Conservation (phyloP, 2,113 vertebrate genomes). For the cattle (Bos taurus) region DNA sequence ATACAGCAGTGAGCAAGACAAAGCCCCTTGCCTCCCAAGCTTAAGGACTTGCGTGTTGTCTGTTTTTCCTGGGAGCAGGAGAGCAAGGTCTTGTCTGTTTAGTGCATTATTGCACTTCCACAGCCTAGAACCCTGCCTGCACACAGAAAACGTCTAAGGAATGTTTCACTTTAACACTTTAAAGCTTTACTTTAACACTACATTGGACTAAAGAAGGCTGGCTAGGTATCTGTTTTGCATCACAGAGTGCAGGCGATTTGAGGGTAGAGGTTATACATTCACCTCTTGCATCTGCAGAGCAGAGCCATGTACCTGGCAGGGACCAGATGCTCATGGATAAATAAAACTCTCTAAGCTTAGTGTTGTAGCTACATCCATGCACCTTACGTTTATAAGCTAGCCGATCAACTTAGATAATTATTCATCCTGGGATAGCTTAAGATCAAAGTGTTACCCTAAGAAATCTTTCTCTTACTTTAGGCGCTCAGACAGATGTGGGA, state of each 20-base stretch:
- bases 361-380: neutral
- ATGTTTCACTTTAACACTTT: neutral
- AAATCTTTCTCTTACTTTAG: neutral
- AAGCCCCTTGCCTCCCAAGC: neutral
- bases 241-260: neutral
- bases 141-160: neutral
- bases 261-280: neutral
- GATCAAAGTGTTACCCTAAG: neutral
- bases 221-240: neutral
- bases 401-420: neutral
- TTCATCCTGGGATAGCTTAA: neutral
- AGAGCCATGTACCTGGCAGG: neutral
- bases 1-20: neutral
- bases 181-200: neutral
- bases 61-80: neutral
- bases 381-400: neutral
- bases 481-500: neutral
- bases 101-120: neutral
- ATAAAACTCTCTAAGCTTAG: neutral
- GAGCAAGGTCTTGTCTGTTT: neutral
- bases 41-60: neutral
- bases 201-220: neutral
- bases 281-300: neutral
- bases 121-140: neutral
- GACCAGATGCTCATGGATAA: neutral